These are phyloP conservation scores for Gymnoscelis rufifasciata DNA, from an alignment of 2,888 invertebrate genomes.

Conservation along the genomic window DNA sequence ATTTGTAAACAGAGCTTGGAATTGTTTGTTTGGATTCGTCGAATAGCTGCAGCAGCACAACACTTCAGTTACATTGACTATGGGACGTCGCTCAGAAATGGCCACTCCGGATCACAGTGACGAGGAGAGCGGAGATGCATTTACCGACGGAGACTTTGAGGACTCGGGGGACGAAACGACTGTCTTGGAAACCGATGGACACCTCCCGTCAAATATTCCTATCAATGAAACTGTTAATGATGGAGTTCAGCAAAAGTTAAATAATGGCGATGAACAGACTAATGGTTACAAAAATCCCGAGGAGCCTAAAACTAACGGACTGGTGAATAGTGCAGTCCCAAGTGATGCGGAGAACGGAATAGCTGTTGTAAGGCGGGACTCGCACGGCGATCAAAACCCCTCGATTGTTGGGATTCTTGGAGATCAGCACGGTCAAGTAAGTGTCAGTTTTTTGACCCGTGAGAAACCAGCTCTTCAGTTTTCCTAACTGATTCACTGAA, in stretches of 20 bases:
- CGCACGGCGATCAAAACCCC: constrained; percentile 64
- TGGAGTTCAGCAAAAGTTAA: constrained; percentile 38
- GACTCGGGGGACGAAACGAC: constrained; percentile 63
- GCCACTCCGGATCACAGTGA: constrained; percentile 65
- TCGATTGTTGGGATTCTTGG: constrained; percentile 77
- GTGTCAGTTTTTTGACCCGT: constrained; percentile 3
- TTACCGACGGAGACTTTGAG: constrained; percentile 70
- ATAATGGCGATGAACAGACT: constrained; percentile 35
- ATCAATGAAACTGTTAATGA: constrained; percentile 61
- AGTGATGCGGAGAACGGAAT: constrained; percentile 41
- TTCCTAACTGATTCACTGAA: constrained; percentile 18
- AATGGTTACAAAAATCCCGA: constrained; percentile 29
- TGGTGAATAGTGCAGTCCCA: constrained; percentile 38
- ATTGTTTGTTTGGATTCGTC: constrained; percentile 44
- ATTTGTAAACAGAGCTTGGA: constrained; percentile 48
- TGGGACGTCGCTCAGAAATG: constrained; percentile 57
- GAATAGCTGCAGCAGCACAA: constrained; percentile 42
- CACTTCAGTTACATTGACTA: constrained; percentile 40
- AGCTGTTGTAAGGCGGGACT: constrained; percentile 47
- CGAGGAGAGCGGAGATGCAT: constrained; percentile 66
- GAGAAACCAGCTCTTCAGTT: constrained; percentile 19
- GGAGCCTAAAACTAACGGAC: constrained; percentile 42
- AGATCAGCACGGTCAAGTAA: constrained; percentile 74
- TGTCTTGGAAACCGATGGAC: constrained; percentile 41
- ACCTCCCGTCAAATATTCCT: constrained; percentile 37